Evolutionary conservation across 2,888 invertebrate genomes (phyloP).

Genomic region (Dastarcus helophoroides): DNA sequence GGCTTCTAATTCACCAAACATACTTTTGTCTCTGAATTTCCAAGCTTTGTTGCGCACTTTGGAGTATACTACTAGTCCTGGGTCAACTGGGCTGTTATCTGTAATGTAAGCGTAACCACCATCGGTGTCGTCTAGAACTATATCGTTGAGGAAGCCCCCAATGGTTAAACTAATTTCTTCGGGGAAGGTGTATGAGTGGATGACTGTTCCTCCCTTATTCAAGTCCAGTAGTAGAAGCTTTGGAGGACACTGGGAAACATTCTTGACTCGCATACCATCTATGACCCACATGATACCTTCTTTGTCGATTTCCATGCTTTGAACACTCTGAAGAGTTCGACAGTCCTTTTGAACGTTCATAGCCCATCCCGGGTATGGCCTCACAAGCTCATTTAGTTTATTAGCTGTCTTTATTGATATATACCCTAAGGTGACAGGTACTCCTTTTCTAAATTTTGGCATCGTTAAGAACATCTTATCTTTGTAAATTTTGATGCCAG

Average conservation of each 20-base stretch:
- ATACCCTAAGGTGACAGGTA: constrained; percentile 55
- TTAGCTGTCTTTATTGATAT: constrained; percentile 28
- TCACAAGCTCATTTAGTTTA: constrained; percentile 43
- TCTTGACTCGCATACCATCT: constrained; percentile 54
- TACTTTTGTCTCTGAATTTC: constrained; percentile 57
- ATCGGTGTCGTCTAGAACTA: constrained; percentile 60
- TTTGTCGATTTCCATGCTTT: constrained; percentile 61
- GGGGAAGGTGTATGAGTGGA: constrained; percentile 50
- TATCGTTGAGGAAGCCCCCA: constrained; percentile 53
- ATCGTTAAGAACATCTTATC: constrained; percentile 54
- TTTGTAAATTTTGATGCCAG: constrained; percentile 57
- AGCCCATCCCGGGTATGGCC: constrained; percentile 59
- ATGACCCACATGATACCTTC: constrained; percentile 59
- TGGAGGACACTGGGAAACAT: constrained; percentile 51
- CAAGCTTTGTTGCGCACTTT: constrained; percentile 51
- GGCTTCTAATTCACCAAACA: constrained; percentile 49
- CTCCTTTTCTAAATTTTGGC: constrained; percentile 54
- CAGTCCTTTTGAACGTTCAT: constrained; percentile 37
- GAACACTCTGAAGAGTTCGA: constrained; percentile 58
- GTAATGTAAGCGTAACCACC: constrained; percentile 59
- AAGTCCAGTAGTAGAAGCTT: constrained; percentile 56
- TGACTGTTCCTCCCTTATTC: constrained; percentile 38
- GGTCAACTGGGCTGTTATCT: constrained; percentile 52
- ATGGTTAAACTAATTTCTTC: constrained; percentile 44
- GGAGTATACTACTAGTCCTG: constrained; percentile 61